Conservation (phyloP, 2,888 invertebrate genomes). For the Apodemia hepburni region DNA sequence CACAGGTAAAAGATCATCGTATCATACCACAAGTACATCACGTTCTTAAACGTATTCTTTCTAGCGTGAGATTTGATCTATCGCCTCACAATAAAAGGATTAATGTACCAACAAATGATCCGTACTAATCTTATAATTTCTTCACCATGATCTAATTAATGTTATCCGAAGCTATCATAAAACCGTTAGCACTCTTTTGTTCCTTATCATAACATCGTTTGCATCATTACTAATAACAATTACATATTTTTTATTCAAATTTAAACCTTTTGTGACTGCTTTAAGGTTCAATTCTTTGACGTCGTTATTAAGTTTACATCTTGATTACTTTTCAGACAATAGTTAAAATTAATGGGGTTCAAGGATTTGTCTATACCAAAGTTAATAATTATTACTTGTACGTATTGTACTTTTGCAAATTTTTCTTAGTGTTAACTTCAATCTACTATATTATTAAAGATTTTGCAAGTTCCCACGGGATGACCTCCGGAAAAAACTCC, state of each 20-base stretch:
- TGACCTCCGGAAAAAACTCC: no score
- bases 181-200: conserved; percentile 15
- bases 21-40: no score
- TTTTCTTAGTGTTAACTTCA: no score
- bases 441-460: no score
- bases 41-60: background rate
- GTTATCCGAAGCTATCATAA: conserved; percentile 6
- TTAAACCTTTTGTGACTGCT: background rate
- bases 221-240: conserved; percentile 8
- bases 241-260: background rate
- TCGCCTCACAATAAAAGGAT: conserved; percentile 2
- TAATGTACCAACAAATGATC: conserved; percentile 5
- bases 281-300: background rate
- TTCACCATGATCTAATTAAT: conserved; percentile 12
- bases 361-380: background rate
- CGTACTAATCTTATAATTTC: conserved; percentile 5
- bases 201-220: conserved; percentile 14
- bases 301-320: background rate
- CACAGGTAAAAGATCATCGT: no score
- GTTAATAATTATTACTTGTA: no score
- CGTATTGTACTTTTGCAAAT: no score
- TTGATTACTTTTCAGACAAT: conserved; percentile 7
- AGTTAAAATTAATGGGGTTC: background rate
- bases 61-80: background rate
- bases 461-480: no score